Conservation (phyloP, 2,888 invertebrate genomes). For the Oconnorella tubifera region DNA sequence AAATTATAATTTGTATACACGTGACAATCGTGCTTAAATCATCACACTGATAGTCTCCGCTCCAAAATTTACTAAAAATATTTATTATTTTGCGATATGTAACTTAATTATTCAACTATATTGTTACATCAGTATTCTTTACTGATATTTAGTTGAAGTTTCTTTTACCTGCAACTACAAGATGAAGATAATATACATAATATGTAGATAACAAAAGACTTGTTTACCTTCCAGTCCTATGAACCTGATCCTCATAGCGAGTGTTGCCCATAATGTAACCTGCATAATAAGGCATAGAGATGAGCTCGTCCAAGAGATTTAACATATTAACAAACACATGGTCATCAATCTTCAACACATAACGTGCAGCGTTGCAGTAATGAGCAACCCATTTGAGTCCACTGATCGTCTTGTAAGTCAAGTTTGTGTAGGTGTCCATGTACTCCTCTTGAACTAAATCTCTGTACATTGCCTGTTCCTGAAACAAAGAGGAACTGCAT, state of each 20-base stretch:
- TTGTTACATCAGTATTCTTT: too few relatives aligned
- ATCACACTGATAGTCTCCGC: too few relatives aligned
- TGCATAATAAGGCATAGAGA: background rate
- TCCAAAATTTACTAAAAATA: too few relatives aligned
- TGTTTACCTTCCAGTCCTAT: slow-evolving; percentile 7
- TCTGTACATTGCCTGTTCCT: slow-evolving; percentile 3
- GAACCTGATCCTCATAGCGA: background rate
- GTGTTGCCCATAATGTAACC: slow-evolving; percentile 2
- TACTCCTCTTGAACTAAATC: slow-evolving; percentile 13
- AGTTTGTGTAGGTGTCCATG: slow-evolving; percentile 9
- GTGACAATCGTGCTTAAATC: too few relatives aligned
- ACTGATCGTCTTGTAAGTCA: slow-evolving; percentile 14
- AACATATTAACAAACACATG: slow-evolving; percentile 15
- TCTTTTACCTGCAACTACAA: too few relatives aligned
- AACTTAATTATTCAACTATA: too few relatives aligned
- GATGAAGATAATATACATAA: too few relatives aligned
- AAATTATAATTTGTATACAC: too few relatives aligned
- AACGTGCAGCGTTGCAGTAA: background rate
- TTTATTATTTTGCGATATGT: too few relatives aligned
- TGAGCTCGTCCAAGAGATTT: background rate
- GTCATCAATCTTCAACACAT: slow-evolving; percentile 16
- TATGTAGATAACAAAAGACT: too few relatives aligned
- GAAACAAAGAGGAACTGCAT: background rate
- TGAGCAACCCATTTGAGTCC: slow-evolving; percentile 8
- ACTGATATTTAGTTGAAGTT: too few relatives aligned